Percentiles rank a stretch among this genome's conserved stretches.
These are phyloP conservation scores for Parnassius glacialis DNA, from an alignment of 2,888 invertebrate species.

Conservation along the genomic window DNA sequence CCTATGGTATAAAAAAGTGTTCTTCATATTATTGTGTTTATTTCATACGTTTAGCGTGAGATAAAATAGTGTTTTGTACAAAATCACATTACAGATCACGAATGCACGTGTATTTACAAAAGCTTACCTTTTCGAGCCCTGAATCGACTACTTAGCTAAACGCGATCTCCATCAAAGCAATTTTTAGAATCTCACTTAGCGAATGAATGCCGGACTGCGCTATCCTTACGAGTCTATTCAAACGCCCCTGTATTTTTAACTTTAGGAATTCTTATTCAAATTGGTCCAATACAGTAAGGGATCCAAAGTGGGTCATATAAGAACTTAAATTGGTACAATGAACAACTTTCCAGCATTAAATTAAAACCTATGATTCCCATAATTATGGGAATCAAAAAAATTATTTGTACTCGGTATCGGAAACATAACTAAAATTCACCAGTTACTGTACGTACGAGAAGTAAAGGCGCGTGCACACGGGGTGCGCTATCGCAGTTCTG, in stretches of 20 bases:
- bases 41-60: too few relatives aligned
- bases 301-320: conserved; percentile 1
- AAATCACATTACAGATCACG: conserved; percentile 36
- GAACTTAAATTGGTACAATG: background rate
- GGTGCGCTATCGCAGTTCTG: conserved; percentile 72
- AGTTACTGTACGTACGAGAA: conserved; percentile 27
- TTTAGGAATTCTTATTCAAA: conserved; percentile 12
- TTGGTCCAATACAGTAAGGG: conserved; percentile 2
- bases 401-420: too few relatives aligned
- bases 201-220: conserved; percentile 59
- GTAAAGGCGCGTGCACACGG: conserved; percentile 56
- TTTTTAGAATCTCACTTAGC: conserved; percentile 59
- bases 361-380: too few relatives aligned
- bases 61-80: too few relatives aligned
- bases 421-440: too few relatives aligned
- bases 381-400: too few relatives aligned
- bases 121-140: conserved; percentile 53
- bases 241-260: conserved; percentile 16
- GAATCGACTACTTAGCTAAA: conserved; percentile 52
- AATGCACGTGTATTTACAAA: conserved; percentile 46
- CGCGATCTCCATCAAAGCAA: conserved; percentile 45
- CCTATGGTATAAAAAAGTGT: too few relatives aligned
- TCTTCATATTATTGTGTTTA: too few relatives aligned
- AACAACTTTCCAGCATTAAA: too few relatives aligned
- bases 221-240: conserved; percentile 46